A percentile compares a stretch with the other conserved stretches of the same genome.
Evolutionary conservation across 2,797 vertebrate species (phyloP).

Genomic region (Cyclura pinguis): DNA sequence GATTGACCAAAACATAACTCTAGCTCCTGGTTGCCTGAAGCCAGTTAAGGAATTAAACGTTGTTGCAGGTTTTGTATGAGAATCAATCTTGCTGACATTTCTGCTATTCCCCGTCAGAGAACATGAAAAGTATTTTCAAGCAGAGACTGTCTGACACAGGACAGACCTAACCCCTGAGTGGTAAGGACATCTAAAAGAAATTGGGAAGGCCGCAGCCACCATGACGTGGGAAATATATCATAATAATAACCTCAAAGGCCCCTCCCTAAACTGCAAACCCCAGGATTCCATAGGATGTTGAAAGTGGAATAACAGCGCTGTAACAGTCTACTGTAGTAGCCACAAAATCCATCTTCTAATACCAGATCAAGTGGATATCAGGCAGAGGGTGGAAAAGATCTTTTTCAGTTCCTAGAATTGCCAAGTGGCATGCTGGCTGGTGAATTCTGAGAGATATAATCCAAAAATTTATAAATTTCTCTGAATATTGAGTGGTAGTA

Average conservation of each 20-base stretch:
- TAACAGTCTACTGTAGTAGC: no score
- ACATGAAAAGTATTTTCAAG: constrained; percentile 56
- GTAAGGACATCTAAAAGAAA: constrained; percentile 34
- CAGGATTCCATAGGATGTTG: no score
- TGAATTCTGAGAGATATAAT: background rate
- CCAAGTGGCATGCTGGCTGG: background rate
- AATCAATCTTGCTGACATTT: constrained; percentile 56
- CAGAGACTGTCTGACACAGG: constrained; percentile 46
- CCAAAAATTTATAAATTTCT: background rate
- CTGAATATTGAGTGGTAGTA: no score
- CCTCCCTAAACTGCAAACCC: no score
- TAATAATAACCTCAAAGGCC: no score
- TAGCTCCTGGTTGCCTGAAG: constrained; percentile 49
- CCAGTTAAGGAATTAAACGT: constrained; percentile 66
- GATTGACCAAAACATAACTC: constrained; percentile 40
- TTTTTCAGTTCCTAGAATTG: no score
- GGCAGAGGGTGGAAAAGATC: no score
- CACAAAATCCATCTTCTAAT: no score
- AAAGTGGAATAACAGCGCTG: no score
- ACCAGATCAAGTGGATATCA: no score
- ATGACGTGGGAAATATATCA: constrained; percentile 23
- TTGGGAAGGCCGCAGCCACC: constrained; percentile 7
- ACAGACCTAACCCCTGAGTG: constrained; percentile 33
- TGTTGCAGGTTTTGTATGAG: constrained; percentile 44
- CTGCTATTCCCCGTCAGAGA: constrained; percentile 56